Conservation (phyloP, 2,113 vertebrate species). For the Hemicordylus capensis region DNA sequence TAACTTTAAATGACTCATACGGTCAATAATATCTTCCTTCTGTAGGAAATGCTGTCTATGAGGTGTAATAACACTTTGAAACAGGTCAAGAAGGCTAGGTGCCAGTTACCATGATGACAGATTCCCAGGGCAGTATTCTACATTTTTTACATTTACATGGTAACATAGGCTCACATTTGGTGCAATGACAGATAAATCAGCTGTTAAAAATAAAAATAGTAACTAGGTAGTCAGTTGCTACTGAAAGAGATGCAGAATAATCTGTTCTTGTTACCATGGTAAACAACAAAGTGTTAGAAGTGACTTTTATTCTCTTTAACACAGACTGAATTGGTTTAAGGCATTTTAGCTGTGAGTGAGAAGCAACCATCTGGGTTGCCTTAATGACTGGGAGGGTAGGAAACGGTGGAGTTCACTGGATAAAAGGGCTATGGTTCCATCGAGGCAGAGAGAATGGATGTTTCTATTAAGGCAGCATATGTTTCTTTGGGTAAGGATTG, state of each 20-base stretch:
- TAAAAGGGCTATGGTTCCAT: not conserved
- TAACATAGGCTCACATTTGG: not conserved
- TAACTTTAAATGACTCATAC: not conserved
- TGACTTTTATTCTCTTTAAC: not conserved
- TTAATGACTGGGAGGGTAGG: no score
- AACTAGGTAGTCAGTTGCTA: not conserved
- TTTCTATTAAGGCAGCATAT: not conserved
- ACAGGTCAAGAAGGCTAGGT: not conserved
- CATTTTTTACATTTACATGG: no score
- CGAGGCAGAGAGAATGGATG: not conserved
- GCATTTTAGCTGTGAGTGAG: no score
- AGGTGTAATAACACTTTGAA: not conserved
- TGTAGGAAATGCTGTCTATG: not conserved
- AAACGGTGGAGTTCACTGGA: not conserved
- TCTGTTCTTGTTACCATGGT: constrained; percentile 7
- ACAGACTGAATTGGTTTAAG: not conserved
- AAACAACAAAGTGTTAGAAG: not conserved
- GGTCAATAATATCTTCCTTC: not conserved
- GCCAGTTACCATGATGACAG: not conserved
- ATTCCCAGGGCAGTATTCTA: not conserved
- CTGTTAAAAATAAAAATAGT: not conserved
- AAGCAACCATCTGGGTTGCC: no score
- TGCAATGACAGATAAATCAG: not conserved
- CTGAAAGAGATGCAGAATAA: not conserved
- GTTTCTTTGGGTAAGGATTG: not conserved